Conservation (phyloP, 2,113 vertebrate genomes). For the Sporophila hypoxantha region DNA sequence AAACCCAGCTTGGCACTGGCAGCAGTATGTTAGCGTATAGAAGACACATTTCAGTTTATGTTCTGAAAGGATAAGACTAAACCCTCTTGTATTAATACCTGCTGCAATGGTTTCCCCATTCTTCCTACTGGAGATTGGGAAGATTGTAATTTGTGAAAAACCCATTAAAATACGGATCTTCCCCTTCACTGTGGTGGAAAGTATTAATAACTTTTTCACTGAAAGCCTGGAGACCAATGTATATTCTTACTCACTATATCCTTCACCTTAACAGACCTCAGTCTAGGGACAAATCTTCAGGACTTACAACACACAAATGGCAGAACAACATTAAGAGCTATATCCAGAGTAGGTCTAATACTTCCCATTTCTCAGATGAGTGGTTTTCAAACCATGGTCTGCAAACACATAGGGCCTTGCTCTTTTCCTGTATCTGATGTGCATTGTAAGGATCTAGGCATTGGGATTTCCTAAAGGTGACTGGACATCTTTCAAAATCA, state of each 20-base stretch:
- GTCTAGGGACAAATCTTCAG: neutral
- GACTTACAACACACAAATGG: neutral
- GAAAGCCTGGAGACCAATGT: neutral
- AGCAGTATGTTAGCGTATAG: neutral
- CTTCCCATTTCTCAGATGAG: neutral
- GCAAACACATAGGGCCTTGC: neutral
- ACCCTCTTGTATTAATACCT: neutral
- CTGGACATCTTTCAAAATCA: neutral
- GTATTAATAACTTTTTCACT: neutral
- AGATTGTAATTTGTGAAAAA: neutral
- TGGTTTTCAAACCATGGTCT: neutral
- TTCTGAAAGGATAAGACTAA: neutral
- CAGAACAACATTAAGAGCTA: neutral
- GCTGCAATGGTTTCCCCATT: neutral
- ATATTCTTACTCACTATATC: neutral
- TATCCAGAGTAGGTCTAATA: neutral
- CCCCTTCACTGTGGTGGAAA: neutral
- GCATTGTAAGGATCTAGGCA: neutral
- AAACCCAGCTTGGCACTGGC: neutral
- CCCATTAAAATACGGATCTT: neutral
- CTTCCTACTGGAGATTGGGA: neutral
- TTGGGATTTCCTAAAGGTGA: neutral
- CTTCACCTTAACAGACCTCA: neutral
- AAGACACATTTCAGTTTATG: neutral
- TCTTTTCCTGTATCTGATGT: neutral